These are phyloP conservation scores for Acanthosepion lycidas DNA, from an alignment of 2,888 invertebrate species.

Conservation along the genomic window DNA sequence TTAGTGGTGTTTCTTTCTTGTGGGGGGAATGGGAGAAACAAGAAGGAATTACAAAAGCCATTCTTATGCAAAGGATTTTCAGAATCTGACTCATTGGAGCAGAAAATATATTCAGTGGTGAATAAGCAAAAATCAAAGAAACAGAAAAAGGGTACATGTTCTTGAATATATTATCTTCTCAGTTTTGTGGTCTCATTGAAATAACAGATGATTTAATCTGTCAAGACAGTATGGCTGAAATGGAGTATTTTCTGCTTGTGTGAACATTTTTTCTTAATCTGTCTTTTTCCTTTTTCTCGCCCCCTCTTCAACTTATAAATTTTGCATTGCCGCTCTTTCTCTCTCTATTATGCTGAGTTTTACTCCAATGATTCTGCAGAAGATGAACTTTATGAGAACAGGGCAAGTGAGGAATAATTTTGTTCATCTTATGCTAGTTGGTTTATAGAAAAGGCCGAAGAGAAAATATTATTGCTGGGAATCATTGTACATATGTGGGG, in stretches of 20 bases:
- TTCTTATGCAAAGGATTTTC: neutral
- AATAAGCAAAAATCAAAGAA: neutral
- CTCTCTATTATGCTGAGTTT: too few relatives aligned
- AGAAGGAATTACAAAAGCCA: neutral
- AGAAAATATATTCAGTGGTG: neutral
- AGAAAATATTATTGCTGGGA: too few relatives aligned
- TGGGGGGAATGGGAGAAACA: neutral
- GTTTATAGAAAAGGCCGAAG: too few relatives aligned
- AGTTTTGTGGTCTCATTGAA: neutral
- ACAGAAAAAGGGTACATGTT: neutral
- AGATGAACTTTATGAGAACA: too few relatives aligned
- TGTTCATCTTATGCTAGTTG: too few relatives aligned
- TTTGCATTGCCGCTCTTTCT: too few relatives aligned
- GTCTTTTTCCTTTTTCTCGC: too few relatives aligned
- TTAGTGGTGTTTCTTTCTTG: neutral
- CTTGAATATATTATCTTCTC: neutral
- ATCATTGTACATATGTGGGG: too few relatives aligned
- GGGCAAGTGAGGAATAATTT: too few relatives aligned
- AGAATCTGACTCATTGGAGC: neutral
- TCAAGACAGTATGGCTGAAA: conserved; percentile 20
- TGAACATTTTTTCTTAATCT: neutral
- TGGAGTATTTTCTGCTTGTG: neutral
- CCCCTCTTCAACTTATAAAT: too few relatives aligned
- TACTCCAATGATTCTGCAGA: too few relatives aligned
- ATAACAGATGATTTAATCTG: conserved; percentile 23